Evolutionary conservation across 2,113 vertebrate genomes (phyloP), one percentile per base, ranked within the genome.

Genomic region (Seriola quinqueradiata): DNA sequence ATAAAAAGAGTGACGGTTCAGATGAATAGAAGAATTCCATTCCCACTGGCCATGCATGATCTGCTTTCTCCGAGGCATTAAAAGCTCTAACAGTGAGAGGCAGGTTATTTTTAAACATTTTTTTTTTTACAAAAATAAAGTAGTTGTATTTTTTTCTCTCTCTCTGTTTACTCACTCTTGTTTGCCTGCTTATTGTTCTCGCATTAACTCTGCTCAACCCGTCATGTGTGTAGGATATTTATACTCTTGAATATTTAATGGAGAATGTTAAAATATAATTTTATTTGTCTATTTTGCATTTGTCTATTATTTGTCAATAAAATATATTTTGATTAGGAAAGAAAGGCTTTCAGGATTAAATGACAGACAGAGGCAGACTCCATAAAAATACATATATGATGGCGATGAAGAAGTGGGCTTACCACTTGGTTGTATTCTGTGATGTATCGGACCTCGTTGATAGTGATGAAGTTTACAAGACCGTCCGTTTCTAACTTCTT

Each of bases 391-490:
- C 52, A 8, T 52, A 21, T 0, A 34, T 8, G n/a, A 5, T 0
- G 0, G 3, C n/a, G 21, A 57, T 28, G 14, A 19, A 21, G 19
- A 28, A 23, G 11, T 3, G 38, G 16, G 77, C 78, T 5, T 89
- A 99, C 98, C 97, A 93, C 87, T 84, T 96, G 94, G 74, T 94
- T 94, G 91, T 99, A 99, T 25, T 99, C 97, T 3, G 98, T 99
- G 87, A 99, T 93, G 91, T 95, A 92, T 52, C 83, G 95, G 13
- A 99, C 76, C 67, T 95, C 96, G 0, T 98, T 97, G 25, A 95
- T 92, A 40, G 77, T 92, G 80, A 99, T 58, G 16, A 99, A 99
- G 44, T 91, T 95, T 6, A 87, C 91, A 28, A 99, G 81, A 77
- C 95, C 96, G 8, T 95, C 88, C 0, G 84, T 57, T 8, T 98